Evolutionary conservation across 2,888 invertebrate species (phyloP).

Genomic region (Amorpha juglandis): DNA sequence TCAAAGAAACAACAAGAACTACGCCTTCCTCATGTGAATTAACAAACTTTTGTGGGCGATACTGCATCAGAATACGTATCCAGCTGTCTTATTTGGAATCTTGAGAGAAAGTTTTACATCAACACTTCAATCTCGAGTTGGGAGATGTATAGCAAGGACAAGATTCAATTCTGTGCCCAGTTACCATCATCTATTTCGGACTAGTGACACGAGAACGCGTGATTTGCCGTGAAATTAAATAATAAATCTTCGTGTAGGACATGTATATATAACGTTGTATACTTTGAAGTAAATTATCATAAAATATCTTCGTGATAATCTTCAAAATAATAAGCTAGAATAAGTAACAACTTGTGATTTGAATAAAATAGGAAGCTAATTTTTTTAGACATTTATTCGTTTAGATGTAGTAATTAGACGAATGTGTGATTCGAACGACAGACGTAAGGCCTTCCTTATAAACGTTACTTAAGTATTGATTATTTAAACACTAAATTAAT

Average conservation of each 20-base stretch:
- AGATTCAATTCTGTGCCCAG: constrained; percentile 39
- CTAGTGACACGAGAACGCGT: constrained; percentile 16
- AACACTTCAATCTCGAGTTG: constrained; percentile 51
- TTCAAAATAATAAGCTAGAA: too few species aligned
- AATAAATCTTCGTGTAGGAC: constrained; percentile 12
- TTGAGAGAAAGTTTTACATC: constrained; percentile 48
- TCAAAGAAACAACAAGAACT: not conserved
- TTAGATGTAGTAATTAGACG: too few species aligned
- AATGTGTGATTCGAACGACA: too few species aligned
- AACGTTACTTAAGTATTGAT: too few species aligned
- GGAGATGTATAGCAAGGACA: constrained; percentile 34
- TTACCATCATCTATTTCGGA: constrained; percentile 31
- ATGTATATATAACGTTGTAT: constrained; percentile 10
- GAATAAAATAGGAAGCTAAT: too few species aligned
- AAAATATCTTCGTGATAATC: not conserved
- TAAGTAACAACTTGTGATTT: too few species aligned
- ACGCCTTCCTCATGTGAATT: not conserved
- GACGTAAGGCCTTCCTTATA: too few species aligned
- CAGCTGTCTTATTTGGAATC: constrained; percentile 36
- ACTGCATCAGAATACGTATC: constrained; percentile 27
- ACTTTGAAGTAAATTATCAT: not conserved
- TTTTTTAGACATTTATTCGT: too few species aligned
- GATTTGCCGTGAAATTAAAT: constrained; percentile 18
- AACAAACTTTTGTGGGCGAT: constrained; percentile 28
- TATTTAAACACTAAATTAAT: too few species aligned